Percentiles rank a stretch among this genome's conserved stretches.
These are phyloP conservation scores for Dendrolimus houi DNA, from an alignment of 2,888 invertebrate genomes.

Conservation along the genomic window DNA sequence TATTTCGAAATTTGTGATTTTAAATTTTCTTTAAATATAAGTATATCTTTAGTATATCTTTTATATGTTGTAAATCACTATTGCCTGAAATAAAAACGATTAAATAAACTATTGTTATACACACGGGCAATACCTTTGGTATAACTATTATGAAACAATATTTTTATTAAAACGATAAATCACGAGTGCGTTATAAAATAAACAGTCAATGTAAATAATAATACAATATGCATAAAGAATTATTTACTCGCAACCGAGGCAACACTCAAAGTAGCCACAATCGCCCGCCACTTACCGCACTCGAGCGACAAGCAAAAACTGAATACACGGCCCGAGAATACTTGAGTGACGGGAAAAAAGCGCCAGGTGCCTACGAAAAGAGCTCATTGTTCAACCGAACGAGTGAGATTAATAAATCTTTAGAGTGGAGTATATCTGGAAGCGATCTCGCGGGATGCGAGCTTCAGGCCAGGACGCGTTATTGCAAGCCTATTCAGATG, in stretches of 20 bases:
- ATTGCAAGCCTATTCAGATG: slow-evolving; percentile 74
- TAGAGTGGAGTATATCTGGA: slow-evolving; percentile 67
- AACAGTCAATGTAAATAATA: too few species aligned
- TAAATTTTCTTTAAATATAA: too few species aligned
- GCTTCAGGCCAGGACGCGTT: slow-evolving; percentile 64
- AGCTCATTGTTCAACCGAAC: slow-evolving; percentile 68
- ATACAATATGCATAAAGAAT: too few species aligned
- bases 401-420: slow-evolving; percentile 74
- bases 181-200: too few species aligned
- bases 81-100: too few species aligned
- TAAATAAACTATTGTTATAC: too few species aligned
- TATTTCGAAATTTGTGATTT: too few species aligned
- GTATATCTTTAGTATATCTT: too few species aligned
- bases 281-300: slow-evolving; percentile 45
- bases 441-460: slow-evolving; percentile 71
- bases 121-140: too few species aligned
- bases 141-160: too few species aligned
- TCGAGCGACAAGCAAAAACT: slow-evolving; percentile 52
- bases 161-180: too few species aligned
- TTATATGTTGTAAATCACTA: too few species aligned
- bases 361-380: slow-evolving; percentile 70
- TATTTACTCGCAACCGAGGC: slow-evolving; percentile 5
- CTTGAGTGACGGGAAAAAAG: slow-evolving; percentile 61
- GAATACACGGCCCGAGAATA: slow-evolving; percentile 49
- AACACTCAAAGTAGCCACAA: slow-evolving; percentile 33